Evolutionary conservation across 2,113 vertebrate species (phyloP).

Genomic region (Cryptomyrus ogoouensis): DNA sequence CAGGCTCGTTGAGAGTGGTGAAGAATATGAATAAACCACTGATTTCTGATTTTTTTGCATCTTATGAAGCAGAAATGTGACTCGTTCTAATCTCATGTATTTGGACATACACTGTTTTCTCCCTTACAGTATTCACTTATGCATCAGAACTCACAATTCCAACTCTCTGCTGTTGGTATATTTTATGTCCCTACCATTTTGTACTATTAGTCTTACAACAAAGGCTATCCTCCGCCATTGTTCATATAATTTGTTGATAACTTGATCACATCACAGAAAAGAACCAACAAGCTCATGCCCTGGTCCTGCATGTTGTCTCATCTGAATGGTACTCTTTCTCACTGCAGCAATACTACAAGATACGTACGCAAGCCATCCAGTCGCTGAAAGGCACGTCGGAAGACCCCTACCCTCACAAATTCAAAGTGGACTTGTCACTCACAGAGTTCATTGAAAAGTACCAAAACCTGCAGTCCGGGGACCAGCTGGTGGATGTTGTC

Average conservation of each 20-base stretch:
- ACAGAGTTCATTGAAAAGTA: constrained; percentile 87
- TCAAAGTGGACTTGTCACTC: constrained; percentile 79
- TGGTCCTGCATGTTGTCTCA: not conserved
- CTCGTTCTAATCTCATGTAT: not conserved
- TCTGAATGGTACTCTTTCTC: not conserved
- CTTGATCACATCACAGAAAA: not conserved
- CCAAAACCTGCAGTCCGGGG: constrained; percentile 75
- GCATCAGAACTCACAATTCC: not conserved
- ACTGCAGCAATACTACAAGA: constrained; percentile 93
- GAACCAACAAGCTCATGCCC: not conserved
- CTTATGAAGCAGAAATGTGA: not conserved
- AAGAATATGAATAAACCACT: not conserved
- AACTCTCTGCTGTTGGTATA: not conserved
- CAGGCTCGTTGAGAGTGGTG: not conserved
- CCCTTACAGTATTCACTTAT: not conserved
- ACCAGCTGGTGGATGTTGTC: constrained; percentile 72
- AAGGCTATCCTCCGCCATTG: not conserved
- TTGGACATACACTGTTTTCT: not conserved
- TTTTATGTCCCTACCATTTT: not conserved
- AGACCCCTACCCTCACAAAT: constrained; percentile 95
- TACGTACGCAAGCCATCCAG: constrained; percentile 82
- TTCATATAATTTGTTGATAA: not conserved
- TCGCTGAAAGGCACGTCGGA: constrained; percentile 79
- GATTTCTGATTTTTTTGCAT: not conserved
- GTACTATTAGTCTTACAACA: not conserved